These are phyloP conservation scores for Drosophila ananassae DNA, from an alignment of 1,140 invertebrate species.

Conservation along the genomic window DNA sequence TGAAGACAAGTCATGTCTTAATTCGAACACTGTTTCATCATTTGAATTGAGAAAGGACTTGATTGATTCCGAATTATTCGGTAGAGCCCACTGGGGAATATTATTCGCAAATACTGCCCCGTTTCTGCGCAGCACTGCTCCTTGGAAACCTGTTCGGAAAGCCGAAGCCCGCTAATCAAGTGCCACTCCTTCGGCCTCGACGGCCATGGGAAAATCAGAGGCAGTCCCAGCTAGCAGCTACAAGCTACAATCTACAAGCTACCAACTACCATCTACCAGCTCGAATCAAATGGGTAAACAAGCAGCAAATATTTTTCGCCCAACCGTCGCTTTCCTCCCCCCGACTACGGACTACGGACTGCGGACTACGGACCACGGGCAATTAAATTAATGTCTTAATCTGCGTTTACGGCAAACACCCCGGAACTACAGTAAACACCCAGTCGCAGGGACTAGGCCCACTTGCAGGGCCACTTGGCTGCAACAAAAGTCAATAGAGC, in stretches of 20 bases:
- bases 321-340: slow-evolving; percentile 5
- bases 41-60: too few relatives aligned
- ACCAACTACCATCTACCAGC: background rate
- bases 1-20: slow-evolving; percentile 46
- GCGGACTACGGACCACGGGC: slow-evolving; percentile 33
- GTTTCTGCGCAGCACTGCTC: slow-evolving; percentile 13
- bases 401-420: slow-evolving; percentile 80
- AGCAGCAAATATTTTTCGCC: slow-evolving; percentile 23
- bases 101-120: slow-evolving; percentile 29
- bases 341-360: background rate
- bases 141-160: slow-evolving; percentile 46
- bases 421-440: slow-evolving; percentile 57
- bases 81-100: slow-evolving; percentile 1
- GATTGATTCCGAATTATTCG: too few relatives aligned
- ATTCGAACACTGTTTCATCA: slow-evolving; percentile 37
- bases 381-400: slow-evolving; percentile 83
- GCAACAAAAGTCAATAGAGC: slow-evolving; percentile 82
- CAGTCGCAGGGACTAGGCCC: slow-evolving; percentile 42
- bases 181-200: slow-evolving; percentile 49
- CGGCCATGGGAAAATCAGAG: slow-evolving; percentile 67
- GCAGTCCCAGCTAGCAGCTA: slow-evolving; percentile 10
- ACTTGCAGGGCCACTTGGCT: slow-evolving; percentile 69
- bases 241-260: slow-evolving; percentile 7
- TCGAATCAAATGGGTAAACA: slow-evolving; percentile 67
- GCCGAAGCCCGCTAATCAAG: slow-evolving; percentile 41